These are phyloP conservation scores for Phenganax stokvisi DNA, from an alignment of 92 coral and sea anemone genomes.

Conservation along the genomic window DNA sequence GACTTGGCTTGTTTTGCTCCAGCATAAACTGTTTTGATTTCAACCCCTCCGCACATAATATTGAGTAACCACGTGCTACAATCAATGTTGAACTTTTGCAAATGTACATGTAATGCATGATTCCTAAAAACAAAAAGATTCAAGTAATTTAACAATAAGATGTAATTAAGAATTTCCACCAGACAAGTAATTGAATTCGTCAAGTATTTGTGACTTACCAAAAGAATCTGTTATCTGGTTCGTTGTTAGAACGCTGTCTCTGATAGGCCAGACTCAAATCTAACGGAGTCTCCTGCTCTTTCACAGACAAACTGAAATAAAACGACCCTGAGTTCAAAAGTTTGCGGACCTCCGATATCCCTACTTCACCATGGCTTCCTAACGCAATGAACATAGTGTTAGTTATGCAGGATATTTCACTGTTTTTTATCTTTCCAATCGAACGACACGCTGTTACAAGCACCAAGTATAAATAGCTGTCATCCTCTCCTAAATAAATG, in stretches of 20 bases:
- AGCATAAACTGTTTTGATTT: constrained; percentile 81
- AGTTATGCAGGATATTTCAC: constrained; percentile 75
- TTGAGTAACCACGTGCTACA: constrained; percentile 78
- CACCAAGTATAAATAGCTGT: constrained; percentile 68
- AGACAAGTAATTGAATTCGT: too few relatives aligned
- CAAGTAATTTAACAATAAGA: too few relatives aligned
- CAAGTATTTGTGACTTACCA: constrained; percentile 54
- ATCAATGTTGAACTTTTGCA: constrained; percentile 80
- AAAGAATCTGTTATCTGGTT: constrained; percentile 89
- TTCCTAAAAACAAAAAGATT: constrained; percentile 52
- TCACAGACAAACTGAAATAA: constrained; percentile 70
- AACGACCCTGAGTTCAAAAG: constrained; percentile 90
- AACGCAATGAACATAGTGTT: constrained; percentile 73
- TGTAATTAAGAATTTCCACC: too few relatives aligned
- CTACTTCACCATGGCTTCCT: constrained; percentile 64
- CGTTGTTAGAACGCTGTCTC: constrained; percentile 49
- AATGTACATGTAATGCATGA: constrained; percentile 82
- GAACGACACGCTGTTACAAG: constrained; percentile 92
- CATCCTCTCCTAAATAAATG: constrained; percentile 65
- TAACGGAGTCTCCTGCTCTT: constrained; percentile 55
- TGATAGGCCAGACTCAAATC: constrained; percentile 88
- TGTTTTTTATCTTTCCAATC: constrained; percentile 79
- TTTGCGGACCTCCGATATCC: constrained; percentile 75
- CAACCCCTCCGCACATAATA: constrained; percentile 92
- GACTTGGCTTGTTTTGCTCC: constrained; percentile 95